Evolutionary conservation across 2,113 vertebrate genomes (phyloP), one percentile per base, ranked within the genome.

Genomic region (Callithrix jacchus): DNA sequence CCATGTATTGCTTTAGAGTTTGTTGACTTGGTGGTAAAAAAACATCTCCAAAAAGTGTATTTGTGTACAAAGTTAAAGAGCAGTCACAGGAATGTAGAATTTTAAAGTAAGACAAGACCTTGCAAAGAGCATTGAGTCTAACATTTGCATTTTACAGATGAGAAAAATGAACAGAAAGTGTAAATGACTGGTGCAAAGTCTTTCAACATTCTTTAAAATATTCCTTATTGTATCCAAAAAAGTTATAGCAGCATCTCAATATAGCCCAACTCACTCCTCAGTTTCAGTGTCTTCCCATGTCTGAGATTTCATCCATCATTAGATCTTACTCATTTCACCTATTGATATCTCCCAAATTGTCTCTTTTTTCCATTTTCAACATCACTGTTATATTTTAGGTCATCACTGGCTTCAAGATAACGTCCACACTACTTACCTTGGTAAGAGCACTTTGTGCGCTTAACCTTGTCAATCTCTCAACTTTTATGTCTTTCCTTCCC

Each of bases 1-100:
- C 27, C 77, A 30, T 86, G 95, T 86, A 76, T 68, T 95, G 56
- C 64, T 97, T 87, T 94, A 94, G 16, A 68, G 32, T 91, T 52
- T 91, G 93, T 79, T 87, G 66, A 42, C 13, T 49, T 30, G 6
- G 37, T 74, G 89, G 40, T 40, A 58, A 87, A 92, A 89, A 89
- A 80, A 25, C 13, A 58, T 96, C 61, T 96, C 66, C 20, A 6
- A 20, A 37, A 61, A 88, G 52, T 86, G 54, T 1, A 71, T 85
- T 96, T 87, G 6, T 76, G 20, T 66, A 76, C 82, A 68, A 91
- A 66, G 40, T 5, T 97, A 82, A 95, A 77, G 88, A 92, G 30
- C 23, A 85, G 3, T 89, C 58, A 14, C 8, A 14, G 37, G 45
- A 30, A 42, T 89, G 7, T 87, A 77, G 32, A 91, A 40, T 77